Conservation (phyloP, 1,140 invertebrate genomes). For the Trinorchestia longiramus region DNA sequence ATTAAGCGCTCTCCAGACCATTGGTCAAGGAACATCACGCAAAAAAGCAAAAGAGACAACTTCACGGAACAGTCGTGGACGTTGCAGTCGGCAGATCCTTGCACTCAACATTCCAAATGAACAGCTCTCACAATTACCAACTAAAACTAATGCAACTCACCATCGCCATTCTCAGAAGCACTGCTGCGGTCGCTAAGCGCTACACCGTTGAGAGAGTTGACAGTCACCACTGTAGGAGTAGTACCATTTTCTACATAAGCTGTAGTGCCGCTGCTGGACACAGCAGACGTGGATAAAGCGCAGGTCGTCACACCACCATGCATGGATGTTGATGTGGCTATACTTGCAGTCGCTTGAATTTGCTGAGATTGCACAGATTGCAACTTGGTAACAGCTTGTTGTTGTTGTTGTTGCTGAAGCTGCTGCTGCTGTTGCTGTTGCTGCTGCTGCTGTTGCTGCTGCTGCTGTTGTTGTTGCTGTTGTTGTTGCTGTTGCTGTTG, state of each 20-base stretch:
- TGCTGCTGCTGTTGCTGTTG: conserved; percentile 56
- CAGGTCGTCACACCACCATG: conserved; percentile 57
- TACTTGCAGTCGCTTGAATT: conserved; percentile 54
- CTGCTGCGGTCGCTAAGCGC: conserved; percentile 6
- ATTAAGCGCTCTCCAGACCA: too few relatives aligned
- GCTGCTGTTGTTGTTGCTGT: conserved; percentile 55
- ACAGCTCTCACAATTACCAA: background rate
- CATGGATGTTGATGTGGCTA: background rate
- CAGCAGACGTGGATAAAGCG: conserved; percentile 50
- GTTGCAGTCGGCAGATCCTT: background rate
- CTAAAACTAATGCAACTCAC: background rate
- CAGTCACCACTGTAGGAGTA: background rate
- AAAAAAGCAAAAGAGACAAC: background rate
- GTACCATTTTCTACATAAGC: conserved; percentile 61
- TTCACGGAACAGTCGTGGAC: background rate
- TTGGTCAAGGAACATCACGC: too few relatives aligned
- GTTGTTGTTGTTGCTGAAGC: conserved; percentile 57
- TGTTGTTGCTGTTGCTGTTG: conserved; percentile 65
- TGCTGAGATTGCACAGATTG: conserved; percentile 69
- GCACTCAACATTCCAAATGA: background rate
- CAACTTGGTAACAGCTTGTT: conserved; percentile 46
- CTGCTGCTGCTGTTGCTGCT: background rate
- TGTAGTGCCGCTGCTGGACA: conserved; percentile 60
- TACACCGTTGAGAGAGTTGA: background rate
- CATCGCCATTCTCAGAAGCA: conserved; percentile 66